Evolutionary conservation across 2,888 invertebrate genomes (phyloP), one percentile per base, ranked within the genome.

Genomic region (Drosophila pegasa): DNA sequence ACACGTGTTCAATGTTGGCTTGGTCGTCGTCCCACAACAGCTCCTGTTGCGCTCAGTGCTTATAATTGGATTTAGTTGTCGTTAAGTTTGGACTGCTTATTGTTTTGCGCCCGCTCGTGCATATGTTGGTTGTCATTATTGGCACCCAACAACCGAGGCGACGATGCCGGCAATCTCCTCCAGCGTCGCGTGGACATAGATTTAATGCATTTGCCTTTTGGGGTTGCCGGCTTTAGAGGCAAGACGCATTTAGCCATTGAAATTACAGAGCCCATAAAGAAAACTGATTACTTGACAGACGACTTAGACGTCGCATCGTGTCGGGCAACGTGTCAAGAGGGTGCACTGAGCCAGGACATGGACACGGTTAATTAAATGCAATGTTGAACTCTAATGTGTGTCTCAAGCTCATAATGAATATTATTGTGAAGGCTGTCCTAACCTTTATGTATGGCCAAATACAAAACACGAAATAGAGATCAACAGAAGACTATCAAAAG

Each of bases 21-120:
- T 10, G 27, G 43, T n/a, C 43, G 16, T 25, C 43, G 43, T n/a
- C 43, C 25, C 43, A 55, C 50, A 61, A 52, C 61, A 58, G 59
- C 68, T 84, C 72, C 73, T 75, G 81, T 79, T 77, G 82, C 85
- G 75, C 70, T 68, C 72, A 51, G 68, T 68, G 80, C 68, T 69
- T 75, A 74, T 84, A 86, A 85, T 86, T 86, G 86, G 84, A 85
- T 85, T 84, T 85, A 86, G 87, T 83, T 84, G 84, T 86, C 84
- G 77, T 79, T 78, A 76, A 84, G 74, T 65, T 84, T 69, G 74
- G 80, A 75, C 83, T 78, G 75, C 80, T 83, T 78, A 79, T 77
- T 81, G 81, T 82, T 72, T 58, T 62, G 27, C 27, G 27, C 25
- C 75, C 62, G 52, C n/a, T 56, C 70, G 62, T 79, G 71, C 83